Conservation (phyloP, 2,113 vertebrate species). For the Actenoides hombroni region DNA sequence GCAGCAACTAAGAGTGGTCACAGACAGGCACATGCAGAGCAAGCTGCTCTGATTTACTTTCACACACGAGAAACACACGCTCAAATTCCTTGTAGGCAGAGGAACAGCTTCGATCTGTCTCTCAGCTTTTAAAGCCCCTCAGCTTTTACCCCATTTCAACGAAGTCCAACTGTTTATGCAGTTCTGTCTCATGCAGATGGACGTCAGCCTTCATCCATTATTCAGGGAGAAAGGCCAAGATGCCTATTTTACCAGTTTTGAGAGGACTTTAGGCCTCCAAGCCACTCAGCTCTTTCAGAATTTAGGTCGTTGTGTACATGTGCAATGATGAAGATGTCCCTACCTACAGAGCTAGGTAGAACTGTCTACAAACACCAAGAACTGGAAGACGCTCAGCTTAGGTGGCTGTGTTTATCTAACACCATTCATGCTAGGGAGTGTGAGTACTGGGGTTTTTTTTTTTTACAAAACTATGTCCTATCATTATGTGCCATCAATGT, state of each 20-base stretch:
- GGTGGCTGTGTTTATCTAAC: background rate
- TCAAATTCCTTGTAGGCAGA: background rate
- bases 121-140: background rate
- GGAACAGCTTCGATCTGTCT: background rate
- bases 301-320: background rate
- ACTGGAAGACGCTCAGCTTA: background rate
- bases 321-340: background rate
- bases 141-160: background rate
- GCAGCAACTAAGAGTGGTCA: background rate
- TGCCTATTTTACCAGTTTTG: background rate
- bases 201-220: background rate
- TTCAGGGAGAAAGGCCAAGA: background rate
- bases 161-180: background rate
- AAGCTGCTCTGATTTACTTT: background rate
- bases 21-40: accelerated
- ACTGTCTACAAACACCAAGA: background rate
- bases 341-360: background rate
- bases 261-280: background rate
- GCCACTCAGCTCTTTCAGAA: background rate
- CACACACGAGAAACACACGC: background rate
- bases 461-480: background rate
- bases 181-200: background rate
- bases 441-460: background rate
- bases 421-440: background rate
- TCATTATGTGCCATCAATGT: background rate